phyloP scores from a whole-genome alignment of 2,113 vertebrate species.

The Ctenodactylus gundi region DNA sequence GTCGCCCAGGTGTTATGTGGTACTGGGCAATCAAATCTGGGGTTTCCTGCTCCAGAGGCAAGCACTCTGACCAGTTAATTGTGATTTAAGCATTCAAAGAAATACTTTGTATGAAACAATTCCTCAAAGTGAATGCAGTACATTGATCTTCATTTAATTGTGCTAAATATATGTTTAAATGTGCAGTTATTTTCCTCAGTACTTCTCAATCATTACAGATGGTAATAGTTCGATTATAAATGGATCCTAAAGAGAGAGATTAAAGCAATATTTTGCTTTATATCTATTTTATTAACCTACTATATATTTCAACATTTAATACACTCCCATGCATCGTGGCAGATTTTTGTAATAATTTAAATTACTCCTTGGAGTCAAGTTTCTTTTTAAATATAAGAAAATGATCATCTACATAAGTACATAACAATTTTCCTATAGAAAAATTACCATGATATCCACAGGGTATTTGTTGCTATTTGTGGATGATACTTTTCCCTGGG shows the following conservation, averaged over 20 bases:
- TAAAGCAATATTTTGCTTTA: not conserved
- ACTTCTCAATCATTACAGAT: not conserved
- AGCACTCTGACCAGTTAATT: no score
- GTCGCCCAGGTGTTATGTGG: no score
- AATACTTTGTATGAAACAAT: no score
- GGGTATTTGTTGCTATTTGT: not conserved
- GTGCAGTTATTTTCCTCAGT: not conserved
- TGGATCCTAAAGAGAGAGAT: not conserved
- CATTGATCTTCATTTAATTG: conserved; percentile 16
- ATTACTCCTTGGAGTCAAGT: not conserved
- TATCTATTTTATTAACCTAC: not conserved
- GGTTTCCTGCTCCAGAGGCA: no score
- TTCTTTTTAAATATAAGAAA: not conserved
- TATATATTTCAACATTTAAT: not conserved
- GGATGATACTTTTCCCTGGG: not conserved
- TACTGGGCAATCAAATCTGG: no score
- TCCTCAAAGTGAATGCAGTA: no score
- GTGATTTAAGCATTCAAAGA: no score
- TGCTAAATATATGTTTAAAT: conserved; percentile 1
- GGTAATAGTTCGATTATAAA: not conserved
- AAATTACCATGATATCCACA: not conserved
- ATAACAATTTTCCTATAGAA: not conserved
- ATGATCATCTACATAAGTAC: not conserved
- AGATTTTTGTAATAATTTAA: not conserved
- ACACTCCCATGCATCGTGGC: not conserved